A percentile compares a stretch with the other conserved stretches of the same genome.
Evolutionary conservation across 2,888 invertebrate species (phyloP).

Genomic region (Prosopocoilus inquinatus): DNA sequence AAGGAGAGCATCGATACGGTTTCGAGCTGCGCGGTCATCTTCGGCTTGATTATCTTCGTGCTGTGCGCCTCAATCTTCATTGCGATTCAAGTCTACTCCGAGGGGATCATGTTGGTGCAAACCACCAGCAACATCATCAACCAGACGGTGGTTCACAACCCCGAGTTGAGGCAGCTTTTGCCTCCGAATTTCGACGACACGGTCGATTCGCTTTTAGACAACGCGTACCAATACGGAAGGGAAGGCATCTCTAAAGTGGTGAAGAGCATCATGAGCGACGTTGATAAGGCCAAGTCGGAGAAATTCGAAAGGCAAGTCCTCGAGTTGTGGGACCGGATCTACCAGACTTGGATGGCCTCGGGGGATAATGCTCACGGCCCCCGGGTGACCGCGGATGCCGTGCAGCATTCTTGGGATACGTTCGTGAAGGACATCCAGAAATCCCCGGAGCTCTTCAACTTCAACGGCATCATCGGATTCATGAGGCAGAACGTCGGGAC

Average conservation of each 20-base stretch:
- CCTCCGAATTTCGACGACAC: slow-evolving; percentile 84
- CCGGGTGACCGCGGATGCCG: slow-evolving; percentile 69
- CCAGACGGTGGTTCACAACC: slow-evolving; percentile 84
- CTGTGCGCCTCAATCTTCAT: slow-evolving; percentile 79
- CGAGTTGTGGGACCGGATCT: slow-evolving; percentile 90
- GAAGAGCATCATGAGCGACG: slow-evolving; percentile 74
- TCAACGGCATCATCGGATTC: slow-evolving; percentile 74
- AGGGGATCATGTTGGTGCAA: slow-evolving; percentile 88
- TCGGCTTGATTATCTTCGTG: slow-evolving; percentile 77
- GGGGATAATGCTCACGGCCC: slow-evolving; percentile 62
- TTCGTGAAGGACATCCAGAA: slow-evolving; percentile 71
- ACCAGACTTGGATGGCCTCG: slow-evolving; percentile 83
- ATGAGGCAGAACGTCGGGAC: slow-evolving; percentile 89
- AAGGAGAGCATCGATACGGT: slow-evolving; percentile 82
- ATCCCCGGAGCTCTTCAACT: slow-evolving; percentile 73
- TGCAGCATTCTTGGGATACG: slow-evolving; percentile 70
- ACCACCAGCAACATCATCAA: slow-evolving; percentile 86
- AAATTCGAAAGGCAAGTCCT: slow-evolving; percentile 85
- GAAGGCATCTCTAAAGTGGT: slow-evolving; percentile 87
- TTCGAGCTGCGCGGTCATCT: slow-evolving; percentile 81
- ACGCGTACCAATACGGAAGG: slow-evolving; percentile 90
- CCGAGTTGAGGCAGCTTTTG: slow-evolving; percentile 77
- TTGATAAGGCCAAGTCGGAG: slow-evolving; percentile 75
- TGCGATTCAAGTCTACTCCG: slow-evolving; percentile 86
- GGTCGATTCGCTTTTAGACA: slow-evolving; percentile 85